These are phyloP conservation scores for Oscheius sp. DNA, from an alignment of 1,140 invertebrate species.

Conservation along the genomic window DNA sequence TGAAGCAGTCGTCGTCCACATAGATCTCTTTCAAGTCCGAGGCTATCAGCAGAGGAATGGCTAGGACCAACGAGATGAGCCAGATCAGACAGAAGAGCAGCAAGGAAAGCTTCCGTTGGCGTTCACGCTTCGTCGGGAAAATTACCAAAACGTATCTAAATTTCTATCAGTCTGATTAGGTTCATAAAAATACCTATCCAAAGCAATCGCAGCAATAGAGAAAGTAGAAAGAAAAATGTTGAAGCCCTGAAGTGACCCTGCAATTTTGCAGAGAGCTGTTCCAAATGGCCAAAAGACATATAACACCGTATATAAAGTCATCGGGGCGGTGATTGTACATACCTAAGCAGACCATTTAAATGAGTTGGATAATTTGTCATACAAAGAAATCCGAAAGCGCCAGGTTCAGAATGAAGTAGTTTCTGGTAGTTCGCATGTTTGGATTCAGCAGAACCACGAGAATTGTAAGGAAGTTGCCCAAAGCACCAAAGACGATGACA, in stretches of 20 bases:
- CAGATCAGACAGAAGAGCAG: slow-evolving; percentile 57
- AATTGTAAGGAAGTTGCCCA: slow-evolving; percentile 56
- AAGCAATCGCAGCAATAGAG: slow-evolving; percentile 62
- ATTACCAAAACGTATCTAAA: slow-evolving; percentile 59
- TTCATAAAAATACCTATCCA: slow-evolving; percentile 58
- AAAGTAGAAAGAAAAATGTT: slow-evolving; percentile 63
- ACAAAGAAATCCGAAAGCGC: slow-evolving; percentile 59
- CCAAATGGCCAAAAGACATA: slow-evolving; percentile 61
- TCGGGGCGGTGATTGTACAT: slow-evolving; percentile 60
- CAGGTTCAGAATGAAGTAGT: slow-evolving; percentile 60
- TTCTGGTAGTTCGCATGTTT: slow-evolving; percentile 56
- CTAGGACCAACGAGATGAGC: slow-evolving; percentile 53
- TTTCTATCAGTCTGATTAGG: background rate
- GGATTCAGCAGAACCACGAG: slow-evolving; percentile 53
- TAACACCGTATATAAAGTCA: slow-evolving; percentile 57
- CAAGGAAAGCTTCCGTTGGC: slow-evolving; percentile 57
- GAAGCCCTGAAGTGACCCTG: slow-evolving; percentile 59
- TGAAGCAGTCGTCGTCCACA: slow-evolving; percentile 49
- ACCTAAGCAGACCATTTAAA: slow-evolving; percentile 17
- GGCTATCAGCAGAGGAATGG: slow-evolving; percentile 53
- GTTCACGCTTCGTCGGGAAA: slow-evolving; percentile 57
- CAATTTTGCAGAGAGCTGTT: slow-evolving; percentile 56
- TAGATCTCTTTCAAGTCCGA: slow-evolving; percentile 53
- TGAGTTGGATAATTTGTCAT: background rate
- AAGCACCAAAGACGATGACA: slow-evolving; percentile 51